phyloP scores from a whole-genome alignment of 1,140 invertebrate genomes.

The Agrilus planipennis region DNA sequence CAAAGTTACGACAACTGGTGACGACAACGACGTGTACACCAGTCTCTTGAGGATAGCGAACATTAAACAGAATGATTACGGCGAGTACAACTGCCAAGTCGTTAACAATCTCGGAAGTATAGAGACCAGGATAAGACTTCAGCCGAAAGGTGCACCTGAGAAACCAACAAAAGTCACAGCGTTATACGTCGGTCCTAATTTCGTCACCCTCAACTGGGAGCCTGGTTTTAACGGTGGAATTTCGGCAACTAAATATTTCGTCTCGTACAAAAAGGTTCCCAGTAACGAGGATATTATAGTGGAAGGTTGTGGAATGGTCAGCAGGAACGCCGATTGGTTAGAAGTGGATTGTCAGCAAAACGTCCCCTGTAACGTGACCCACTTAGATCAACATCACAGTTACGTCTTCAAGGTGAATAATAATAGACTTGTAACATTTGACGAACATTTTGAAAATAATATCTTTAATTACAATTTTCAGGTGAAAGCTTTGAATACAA shows the following conservation, averaged over 20 bases:
- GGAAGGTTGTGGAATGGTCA: slow-evolving; percentile 48
- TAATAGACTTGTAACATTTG: background rate
- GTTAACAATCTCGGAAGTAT: slow-evolving; percentile 65
- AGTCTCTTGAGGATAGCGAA: slow-evolving; percentile 66
- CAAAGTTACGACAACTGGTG: slow-evolving; percentile 64
- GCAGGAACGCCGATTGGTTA: slow-evolving; percentile 53
- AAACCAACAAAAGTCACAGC: slow-evolving; percentile 58
- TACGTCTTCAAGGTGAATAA: slow-evolving; percentile 61
- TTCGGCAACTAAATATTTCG: slow-evolving; percentile 73
- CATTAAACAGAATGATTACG: slow-evolving; percentile 70
- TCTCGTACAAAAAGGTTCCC: slow-evolving; percentile 56
- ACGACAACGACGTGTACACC: slow-evolving; percentile 76
- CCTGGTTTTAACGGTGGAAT: slow-evolving; percentile 83
- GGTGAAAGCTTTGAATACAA: slow-evolving; percentile 76
- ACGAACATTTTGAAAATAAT: no score
- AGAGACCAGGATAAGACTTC: slow-evolving; percentile 63
- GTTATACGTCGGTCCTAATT: slow-evolving; percentile 58
- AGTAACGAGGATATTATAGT: slow-evolving; percentile 45
- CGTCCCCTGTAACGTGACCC: slow-evolving; percentile 78
- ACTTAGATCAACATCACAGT: slow-evolving; percentile 68
- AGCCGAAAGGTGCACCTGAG: slow-evolving; percentile 75
- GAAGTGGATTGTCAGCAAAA: slow-evolving; percentile 71
- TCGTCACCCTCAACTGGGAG: slow-evolving; percentile 69
- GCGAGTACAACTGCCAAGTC: slow-evolving; percentile 78
- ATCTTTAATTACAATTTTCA: no score